phyloP scores from a whole-genome alignment of 2,797 vertebrate genomes.

The Gadopsis marmoratus region DNA sequence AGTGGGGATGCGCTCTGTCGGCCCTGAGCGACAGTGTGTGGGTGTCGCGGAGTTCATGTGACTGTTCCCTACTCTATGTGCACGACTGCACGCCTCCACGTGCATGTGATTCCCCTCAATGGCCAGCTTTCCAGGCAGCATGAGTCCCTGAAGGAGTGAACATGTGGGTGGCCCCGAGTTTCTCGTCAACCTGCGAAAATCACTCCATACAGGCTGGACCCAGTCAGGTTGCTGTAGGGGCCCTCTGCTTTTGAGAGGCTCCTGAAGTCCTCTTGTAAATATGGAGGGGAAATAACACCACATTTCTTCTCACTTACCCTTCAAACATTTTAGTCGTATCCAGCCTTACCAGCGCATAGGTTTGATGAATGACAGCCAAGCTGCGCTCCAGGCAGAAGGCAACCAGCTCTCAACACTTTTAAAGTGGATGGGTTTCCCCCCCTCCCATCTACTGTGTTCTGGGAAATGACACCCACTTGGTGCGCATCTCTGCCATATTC shows the following conservation, averaged over 20 bases:
- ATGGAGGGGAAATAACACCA: background rate
- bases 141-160: slow-evolving; percentile 36
- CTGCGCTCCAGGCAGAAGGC: slow-evolving; percentile 28
- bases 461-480: slow-evolving; percentile 56
- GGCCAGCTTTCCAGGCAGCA: slow-evolving; percentile 51
- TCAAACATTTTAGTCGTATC: background rate
- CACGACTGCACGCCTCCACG: slow-evolving; percentile 21
- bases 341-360: slow-evolving; percentile 30
- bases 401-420: slow-evolving; percentile 58
- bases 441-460: slow-evolving; percentile 40
- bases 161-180: slow-evolving; percentile 49
- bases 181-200: slow-evolving; percentile 40
- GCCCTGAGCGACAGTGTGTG: background rate
- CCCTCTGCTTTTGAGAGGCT: slow-evolving; percentile 7
- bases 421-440: slow-evolving; percentile 56
- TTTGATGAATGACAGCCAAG: slow-evolving; percentile 64
- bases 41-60: slow-evolving; percentile 7
- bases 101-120: slow-evolving; percentile 50
- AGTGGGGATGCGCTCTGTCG: background rate
- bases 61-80: slow-evolving; percentile 10
- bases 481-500: slow-evolving; percentile 37
- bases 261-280: slow-evolving; percentile 14
- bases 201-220: background rate
- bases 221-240: slow-evolving; percentile 2
- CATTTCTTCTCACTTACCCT: background rate